Evolutionary conservation across 2,113 vertebrate species (phyloP).

Genomic region (Hippocampus mohnikei): DNA sequence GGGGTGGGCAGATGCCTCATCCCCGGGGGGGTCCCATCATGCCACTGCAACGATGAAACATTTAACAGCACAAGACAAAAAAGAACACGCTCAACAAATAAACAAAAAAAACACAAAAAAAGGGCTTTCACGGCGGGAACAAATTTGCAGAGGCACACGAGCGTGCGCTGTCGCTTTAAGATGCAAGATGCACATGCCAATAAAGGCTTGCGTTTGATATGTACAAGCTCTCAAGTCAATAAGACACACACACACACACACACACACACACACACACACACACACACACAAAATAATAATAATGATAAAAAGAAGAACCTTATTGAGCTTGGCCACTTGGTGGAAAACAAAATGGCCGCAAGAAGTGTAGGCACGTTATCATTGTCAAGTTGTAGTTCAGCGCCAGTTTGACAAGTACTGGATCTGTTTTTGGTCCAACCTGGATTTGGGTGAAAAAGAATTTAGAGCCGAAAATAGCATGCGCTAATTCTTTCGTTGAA

Average conservation of each 20-base stretch:
- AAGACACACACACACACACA: too few species aligned
- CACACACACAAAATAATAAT: too few species aligned
- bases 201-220: not conserved
- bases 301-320: not conserved
- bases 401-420: too few species aligned
- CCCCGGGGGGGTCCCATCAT: slow-evolving; percentile 66
- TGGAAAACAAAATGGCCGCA: not conserved
- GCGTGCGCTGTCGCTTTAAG: not conserved
- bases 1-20: slow-evolving; percentile 66
- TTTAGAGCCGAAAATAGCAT: too few species aligned
- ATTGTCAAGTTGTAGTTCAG: too few species aligned
- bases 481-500: too few species aligned
- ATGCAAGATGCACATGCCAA: not conserved
- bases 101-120: slow-evolving; percentile 47
- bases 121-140: not conserved
- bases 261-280: too few species aligned
- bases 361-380: slow-evolving; percentile 11
- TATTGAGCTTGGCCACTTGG: not conserved
- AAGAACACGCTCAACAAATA: slow-evolving; percentile 71
- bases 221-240: not conserved
- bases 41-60: slow-evolving; percentile 72
- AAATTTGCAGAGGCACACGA: not conserved
- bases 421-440: too few species aligned
- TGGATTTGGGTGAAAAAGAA: too few species aligned
- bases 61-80: slow-evolving; percentile 78